Percentiles rank a stretch among this genome's conserved stretches.
Conservation (phyloP, 2,888 invertebrate species). For the Drosophila macrospina region DNA sequence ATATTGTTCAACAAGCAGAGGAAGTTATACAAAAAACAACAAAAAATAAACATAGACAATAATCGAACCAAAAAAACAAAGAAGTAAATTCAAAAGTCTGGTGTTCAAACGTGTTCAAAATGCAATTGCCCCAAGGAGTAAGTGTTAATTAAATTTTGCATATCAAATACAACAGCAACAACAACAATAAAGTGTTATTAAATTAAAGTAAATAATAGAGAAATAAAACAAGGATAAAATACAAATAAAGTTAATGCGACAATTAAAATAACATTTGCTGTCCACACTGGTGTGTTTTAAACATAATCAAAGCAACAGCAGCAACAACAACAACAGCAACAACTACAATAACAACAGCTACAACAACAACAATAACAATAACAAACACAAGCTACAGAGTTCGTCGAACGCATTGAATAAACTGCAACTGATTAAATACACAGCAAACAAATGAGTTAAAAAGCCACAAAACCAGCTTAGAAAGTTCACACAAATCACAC, state of each 20-base stretch:
- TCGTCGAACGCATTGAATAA: conserved; percentile 31
- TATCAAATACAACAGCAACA: conserved; percentile 1
- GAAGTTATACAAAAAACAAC: background rate
- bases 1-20: conserved; percentile 12
- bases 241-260: background rate
- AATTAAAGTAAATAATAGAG: background rate
- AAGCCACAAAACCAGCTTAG: conserved; percentile 46
- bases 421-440: conserved; percentile 25
- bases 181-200: background rate
- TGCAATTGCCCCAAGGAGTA: conserved; percentile 78
- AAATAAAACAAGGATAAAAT: background rate
- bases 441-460: conserved; percentile 10
- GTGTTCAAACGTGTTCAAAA: conserved; percentile 45
- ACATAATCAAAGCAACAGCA: conserved; percentile 16
- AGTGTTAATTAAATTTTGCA: conserved; percentile 63
- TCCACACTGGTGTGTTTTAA: background rate
- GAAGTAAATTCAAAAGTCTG: conserved; percentile 16
- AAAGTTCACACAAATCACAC: conserved; percentile 46
- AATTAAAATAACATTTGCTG: conserved; percentile 27
- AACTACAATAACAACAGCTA: conserved; percentile 7
- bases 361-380: conserved; percentile 5
- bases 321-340: conserved; percentile 2
- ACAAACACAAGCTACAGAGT: conserved; percentile 19
- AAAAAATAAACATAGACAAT: conserved; percentile 7
- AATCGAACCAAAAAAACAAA: conserved; percentile 1